These are phyloP conservation scores for Phlogophora meticulosa DNA, from an alignment of 2,888 invertebrate species.

Conservation along the genomic window DNA sequence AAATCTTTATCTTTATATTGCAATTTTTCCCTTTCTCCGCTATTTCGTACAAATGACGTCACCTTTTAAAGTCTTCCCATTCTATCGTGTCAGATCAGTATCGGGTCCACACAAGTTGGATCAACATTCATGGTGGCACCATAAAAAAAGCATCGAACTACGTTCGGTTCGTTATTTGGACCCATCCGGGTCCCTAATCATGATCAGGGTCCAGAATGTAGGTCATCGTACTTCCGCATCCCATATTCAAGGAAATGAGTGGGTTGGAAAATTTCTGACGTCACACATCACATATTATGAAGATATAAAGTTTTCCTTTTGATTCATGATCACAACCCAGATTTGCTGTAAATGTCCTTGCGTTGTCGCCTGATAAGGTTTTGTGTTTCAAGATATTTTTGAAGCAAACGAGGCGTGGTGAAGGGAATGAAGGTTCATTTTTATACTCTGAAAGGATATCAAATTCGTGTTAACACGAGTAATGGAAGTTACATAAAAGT, in stretches of 20 bases:
- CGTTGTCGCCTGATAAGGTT: slow-evolving; percentile 43
- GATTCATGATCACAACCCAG: slow-evolving; percentile 48
- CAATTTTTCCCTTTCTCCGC: slow-evolving; percentile 27
- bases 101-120: slow-evolving; percentile 29
- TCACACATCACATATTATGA: slow-evolving; percentile 53
- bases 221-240: slow-evolving; percentile 55
- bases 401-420: slow-evolving; percentile 30
- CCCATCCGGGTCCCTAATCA: slow-evolving; percentile 49
- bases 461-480: slow-evolving; percentile 43
- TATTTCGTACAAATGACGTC: slow-evolving; percentile 34
- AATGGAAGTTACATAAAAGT: slow-evolving; percentile 19
- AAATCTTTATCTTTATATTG: slow-evolving; percentile 51
- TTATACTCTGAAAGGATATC: slow-evolving; percentile 30
- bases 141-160: slow-evolving; percentile 50
- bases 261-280: slow-evolving; percentile 52
- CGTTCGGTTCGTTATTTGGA: slow-evolving; percentile 51
- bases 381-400: slow-evolving; percentile 49
- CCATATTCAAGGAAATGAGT: slow-evolving; percentile 57
- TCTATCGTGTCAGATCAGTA: slow-evolving; percentile 36
- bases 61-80: slow-evolving; percentile 47
- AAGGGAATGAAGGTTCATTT: slow-evolving; percentile 37
- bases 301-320: slow-evolving; percentile 48
- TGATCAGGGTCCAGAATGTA: slow-evolving; percentile 53
- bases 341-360: slow-evolving; percentile 34
- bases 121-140: slow-evolving; percentile 31